Conservation (phyloP, 1,140 invertebrate genomes). For the Drosophila serrata region DNA sequence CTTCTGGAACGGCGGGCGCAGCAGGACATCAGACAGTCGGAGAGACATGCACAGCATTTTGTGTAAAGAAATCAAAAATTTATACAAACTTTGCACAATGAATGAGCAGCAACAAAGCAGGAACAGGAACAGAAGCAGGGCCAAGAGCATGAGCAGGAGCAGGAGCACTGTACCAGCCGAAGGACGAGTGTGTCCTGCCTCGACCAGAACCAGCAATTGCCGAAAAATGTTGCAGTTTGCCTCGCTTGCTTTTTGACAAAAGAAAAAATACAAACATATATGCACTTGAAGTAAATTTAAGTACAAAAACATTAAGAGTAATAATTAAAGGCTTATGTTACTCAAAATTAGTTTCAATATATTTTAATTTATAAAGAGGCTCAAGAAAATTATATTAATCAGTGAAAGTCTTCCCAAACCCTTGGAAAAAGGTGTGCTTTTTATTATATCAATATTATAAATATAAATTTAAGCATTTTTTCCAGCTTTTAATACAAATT, state of each 20-base stretch:
- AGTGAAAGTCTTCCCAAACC: neutral
- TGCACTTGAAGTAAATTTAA: constrained; percentile 1
- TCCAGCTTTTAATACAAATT: neutral
- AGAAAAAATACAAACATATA: constrained; percentile 31
- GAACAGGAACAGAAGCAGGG: constrained; percentile 7
- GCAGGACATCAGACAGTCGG: constrained; percentile 67
- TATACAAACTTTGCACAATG: constrained; percentile 84
- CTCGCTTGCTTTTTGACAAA: constrained; percentile 54
- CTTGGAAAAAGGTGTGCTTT: neutral
- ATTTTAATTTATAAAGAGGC: neutral
- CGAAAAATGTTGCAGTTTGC: constrained; percentile 75
- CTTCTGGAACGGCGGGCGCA: constrained; percentile 23
- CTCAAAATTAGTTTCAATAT: neutral
- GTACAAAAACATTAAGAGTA: neutral
- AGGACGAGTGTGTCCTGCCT: constrained; percentile 49
- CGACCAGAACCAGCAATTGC: constrained; percentile 64
- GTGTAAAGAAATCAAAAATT: constrained; percentile 84
- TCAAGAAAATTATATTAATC: neutral
- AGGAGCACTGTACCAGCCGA: neutral
- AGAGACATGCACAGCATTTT: constrained; percentile 80
- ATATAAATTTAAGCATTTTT: fast-evolving
- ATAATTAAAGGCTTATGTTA: neutral
- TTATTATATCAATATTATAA: neutral
- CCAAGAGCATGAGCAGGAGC: neutral
- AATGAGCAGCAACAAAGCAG: constrained; percentile 79